Evolutionary conservation across 2,113 vertebrate species (phyloP).

Genomic region (Cinclus mexicanus): DNA sequence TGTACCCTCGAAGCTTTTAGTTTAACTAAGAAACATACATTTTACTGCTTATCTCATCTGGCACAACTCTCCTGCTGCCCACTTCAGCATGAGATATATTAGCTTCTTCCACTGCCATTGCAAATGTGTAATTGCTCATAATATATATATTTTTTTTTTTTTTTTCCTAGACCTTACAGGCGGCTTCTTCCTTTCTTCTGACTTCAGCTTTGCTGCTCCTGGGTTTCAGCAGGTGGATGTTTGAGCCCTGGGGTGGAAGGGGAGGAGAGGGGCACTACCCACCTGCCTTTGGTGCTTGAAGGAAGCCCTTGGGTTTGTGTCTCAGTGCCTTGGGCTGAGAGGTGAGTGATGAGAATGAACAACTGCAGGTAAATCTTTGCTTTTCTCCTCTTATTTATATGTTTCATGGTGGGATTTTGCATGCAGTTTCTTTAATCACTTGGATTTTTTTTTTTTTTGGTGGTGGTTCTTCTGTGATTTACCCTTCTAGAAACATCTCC

Average conservation of each 20-base stretch:
- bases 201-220: not conserved
- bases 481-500: not conserved
- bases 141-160: not conserved
- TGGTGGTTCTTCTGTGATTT: not conserved
- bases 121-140: conserved; percentile 47
- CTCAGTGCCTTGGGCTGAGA: not conserved
- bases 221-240: not conserved
- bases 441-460: not conserved
- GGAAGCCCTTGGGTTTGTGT: not conserved
- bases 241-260: not conserved
- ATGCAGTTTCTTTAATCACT: not conserved
- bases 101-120: conserved; percentile 32
- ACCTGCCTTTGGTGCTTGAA: not conserved
- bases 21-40: conserved; percentile 60
- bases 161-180: not conserved
- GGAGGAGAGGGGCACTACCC: not conserved
- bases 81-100: conserved; percentile 53
- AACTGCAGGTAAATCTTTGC: not conserved
- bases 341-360: not conserved
- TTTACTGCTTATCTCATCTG: conserved; percentile 67
- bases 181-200: not conserved
- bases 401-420: not conserved
- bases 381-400: not conserved
- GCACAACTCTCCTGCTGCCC: conserved; percentile 11
- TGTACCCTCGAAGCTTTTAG: conserved; percentile 69